Percentiles rank a stretch among this genome's conserved stretches.
Evolutionary conservation across 2,113 vertebrate genomes (phyloP).

Genomic region (Sclerurus mexicanus): DNA sequence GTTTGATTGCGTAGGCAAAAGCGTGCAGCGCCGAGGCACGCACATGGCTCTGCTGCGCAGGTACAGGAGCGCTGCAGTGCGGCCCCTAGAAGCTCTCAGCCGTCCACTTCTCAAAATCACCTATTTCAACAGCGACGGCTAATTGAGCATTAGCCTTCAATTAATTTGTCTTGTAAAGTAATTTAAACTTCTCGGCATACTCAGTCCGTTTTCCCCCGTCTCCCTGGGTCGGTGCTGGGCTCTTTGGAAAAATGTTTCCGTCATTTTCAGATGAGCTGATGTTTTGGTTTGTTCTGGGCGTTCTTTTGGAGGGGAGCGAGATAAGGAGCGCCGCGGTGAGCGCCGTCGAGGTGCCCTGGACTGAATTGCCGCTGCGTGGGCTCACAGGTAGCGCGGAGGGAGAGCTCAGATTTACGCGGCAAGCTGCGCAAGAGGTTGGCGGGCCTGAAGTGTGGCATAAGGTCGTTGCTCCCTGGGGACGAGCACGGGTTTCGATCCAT

Average conservation of each 20-base stretch:
- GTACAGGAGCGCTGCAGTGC: neutral
- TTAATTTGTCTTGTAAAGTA: neutral
- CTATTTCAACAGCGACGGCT: neutral
- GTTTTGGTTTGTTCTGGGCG: neutral
- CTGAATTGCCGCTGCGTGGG: neutral
- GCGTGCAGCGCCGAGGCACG: neutral
- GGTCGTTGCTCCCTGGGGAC: neutral
- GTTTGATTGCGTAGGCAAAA: neutral
- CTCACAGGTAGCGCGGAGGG: neutral
- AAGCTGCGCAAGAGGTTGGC: neutral
- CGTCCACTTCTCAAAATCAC: neutral
- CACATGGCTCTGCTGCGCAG: neutral
- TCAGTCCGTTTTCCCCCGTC: fast-evolving
- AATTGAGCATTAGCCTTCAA: neutral
- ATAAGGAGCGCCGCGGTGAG: neutral
- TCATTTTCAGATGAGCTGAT: neutral
- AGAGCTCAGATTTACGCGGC: neutral
- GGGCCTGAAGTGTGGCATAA: fast-evolving
- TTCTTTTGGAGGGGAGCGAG: fast-evolving
- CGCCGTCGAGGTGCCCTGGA: neutral
- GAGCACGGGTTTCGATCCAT: neutral
- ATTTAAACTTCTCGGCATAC: neutral
- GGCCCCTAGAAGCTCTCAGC: neutral
- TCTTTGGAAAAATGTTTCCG: fast-evolving
- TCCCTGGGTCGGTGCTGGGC: neutral